Evolutionary conservation across 2,888 invertebrate species (phyloP), one percentile per base, ranked within the genome.

Genomic region (Athalia cordata): DNA sequence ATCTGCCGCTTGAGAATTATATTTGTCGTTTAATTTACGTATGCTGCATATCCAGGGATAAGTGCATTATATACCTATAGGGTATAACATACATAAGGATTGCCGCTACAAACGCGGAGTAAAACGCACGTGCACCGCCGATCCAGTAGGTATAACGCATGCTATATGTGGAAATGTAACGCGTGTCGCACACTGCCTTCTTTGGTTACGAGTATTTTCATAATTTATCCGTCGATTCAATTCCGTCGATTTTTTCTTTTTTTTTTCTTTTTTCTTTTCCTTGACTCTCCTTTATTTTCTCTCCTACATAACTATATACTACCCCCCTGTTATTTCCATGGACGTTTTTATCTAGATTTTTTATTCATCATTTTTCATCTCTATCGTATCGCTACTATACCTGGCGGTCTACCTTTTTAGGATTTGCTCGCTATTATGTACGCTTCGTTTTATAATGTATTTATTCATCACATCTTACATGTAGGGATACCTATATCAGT

Each of bases 181-280:
- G 80, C 78, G 81, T 78, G 76, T 78, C 62, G 75, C 62, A 50
- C 43, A 70, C 70, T 61, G 77, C 70, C 59, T 79, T 81, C 72
- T 70, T 80, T 79, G 78, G 78, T 50, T 50, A 75, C 29, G 67
- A 9, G 67, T 81, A 78, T 80, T 80, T 81, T 78, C 79, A 81
- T 81, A 81, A 80, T 55, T 81, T 81, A 78, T 78, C 77, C 66
- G 61, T 74, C 78, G 78, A 81, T 81, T 78, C 77, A 78, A 80
- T 75, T 77, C 77, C 76, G 57, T 59, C 29, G 29, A 29, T 29
- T 66, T 62, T 77, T 62, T 77, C 29, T 47, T 55, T 3, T 5
- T 11, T 49, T 49, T 70, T 43, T 43, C 2, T 5, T 11, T 49
- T 49, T 70, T 43, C 13, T 47, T 68, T 74, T 61, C 29, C 74